Evolutionary conservation across 2,797 vertebrate genomes (phyloP), one percentile per base, ranked within the genome.

Genomic region (Rhabdophis nuchalis): DNA sequence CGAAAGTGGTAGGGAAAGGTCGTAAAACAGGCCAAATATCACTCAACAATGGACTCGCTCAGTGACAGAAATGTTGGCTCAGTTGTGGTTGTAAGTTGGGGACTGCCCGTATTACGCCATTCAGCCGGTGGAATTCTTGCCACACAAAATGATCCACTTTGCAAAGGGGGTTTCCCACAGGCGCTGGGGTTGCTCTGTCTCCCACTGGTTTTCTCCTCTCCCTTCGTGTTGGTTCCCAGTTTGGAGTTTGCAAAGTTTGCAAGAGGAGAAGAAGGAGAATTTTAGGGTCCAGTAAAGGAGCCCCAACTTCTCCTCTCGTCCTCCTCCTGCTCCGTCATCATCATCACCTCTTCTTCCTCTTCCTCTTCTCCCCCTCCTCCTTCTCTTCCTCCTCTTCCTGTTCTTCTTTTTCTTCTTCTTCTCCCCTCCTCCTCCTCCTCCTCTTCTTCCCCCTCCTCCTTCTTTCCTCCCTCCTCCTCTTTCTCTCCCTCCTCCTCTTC

Each of bases 261-360:
- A 16, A 32, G 61, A 68, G 13, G 29, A 32, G 29, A 68, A 68
- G 13, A 1, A 68, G 61, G 12, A 68, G 0, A 68, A 68, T 32
- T 14, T 68, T 14, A 68, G 61, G 29, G 11, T n/a, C 25, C 27
- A 29, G 10, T 1, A 11, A 61, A 10, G 9, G 60, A 61, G 25
- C 25, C 60, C 10, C 27, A 27, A 60, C 8, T 12, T n/a, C 12
- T 64, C 29, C 1, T 14, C 29, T 64, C 10, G 12, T 64, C 13
- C 12, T 32, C 13, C 13, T 32, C 61, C 12, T 64, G n/a, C n/a
- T n/a, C n/a, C n/a, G n/a, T 57, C 16, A 4, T 27, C 58, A 0
- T 60, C 25, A n/a, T n/a, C n/a, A n/a, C 60, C 4, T 64, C 10
- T 12, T n/a, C 11, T 0, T 2, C 60, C 4, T 5, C 9, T 0